A percentile compares a stretch with the other conserved stretches of the same genome.
phyloP scores from a whole-genome alignment of 2,113 vertebrate genomes.

The Rhineura floridana region DNA sequence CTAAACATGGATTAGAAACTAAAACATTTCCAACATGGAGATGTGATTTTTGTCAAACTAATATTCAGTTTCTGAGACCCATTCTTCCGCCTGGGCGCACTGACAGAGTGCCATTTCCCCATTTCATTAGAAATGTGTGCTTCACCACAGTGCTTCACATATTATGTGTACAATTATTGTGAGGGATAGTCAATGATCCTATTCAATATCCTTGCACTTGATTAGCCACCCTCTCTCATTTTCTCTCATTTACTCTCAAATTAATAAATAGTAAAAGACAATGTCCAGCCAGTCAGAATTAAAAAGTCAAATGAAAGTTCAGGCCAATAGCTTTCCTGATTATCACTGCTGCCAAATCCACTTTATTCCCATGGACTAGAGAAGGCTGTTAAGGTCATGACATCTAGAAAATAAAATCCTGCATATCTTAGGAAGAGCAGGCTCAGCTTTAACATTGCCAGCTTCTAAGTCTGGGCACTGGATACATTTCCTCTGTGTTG shows the following conservation, averaged over 20 bases:
- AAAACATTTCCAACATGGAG: too few relatives aligned
- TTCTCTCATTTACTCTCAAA: constrained; percentile 13
- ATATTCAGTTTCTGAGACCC: constrained; percentile 4
- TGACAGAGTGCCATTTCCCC: constrained; percentile 5
- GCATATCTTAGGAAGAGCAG: neutral
- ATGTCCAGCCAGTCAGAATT: constrained; percentile 20
- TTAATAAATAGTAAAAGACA: constrained; percentile 36
- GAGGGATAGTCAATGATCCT: constrained; percentile 25
- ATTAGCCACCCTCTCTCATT: constrained; percentile 46
- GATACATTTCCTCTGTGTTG: neutral
- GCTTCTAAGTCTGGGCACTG: neutral
- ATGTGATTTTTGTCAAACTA: neutral
- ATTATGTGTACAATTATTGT: constrained; percentile 33
- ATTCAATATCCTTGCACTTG: constrained; percentile 37
- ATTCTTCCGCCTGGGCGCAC: neutral
- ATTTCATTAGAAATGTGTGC: constrained; percentile 31
- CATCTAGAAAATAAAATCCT: neutral
- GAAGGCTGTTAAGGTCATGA: neutral
- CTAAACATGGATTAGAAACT: too few relatives aligned
- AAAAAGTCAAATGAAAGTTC: constrained; percentile 28
- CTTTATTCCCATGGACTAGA: too few relatives aligned
- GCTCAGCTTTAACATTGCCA: neutral
- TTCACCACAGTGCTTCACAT: constrained; percentile 33
- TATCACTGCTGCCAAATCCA: constrained; percentile 18
- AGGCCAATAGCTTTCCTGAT: neutral